Evolutionary conservation across 2,888 invertebrate species (phyloP), one percentile per base, ranked within the genome.

Genomic region (Ormyrus labotus): DNA sequence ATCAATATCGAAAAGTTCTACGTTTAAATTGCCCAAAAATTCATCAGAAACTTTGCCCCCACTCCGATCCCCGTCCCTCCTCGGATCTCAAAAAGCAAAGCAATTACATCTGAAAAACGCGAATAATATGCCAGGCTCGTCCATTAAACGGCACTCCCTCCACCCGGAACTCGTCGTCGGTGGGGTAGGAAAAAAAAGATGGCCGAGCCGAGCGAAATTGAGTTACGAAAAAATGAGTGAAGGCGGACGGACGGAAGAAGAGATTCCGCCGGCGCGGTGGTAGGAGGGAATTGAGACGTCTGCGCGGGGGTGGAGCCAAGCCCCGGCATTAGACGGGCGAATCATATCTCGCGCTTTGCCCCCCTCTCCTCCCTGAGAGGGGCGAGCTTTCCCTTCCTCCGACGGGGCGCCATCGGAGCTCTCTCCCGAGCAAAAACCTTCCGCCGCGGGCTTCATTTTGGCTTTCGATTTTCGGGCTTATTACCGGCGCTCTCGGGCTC

Each of bases 251-350:
- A 51, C 11, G 13, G 57, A 13, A 5, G 48, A 13, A 58, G 67
- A 53, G 53, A 8, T 13, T 19, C 6, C 9, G 65, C 53, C 10
- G 10, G 45, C 34, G 6, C 13, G 45, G 8, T 3, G 55, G 64
- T 72, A 72, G 71, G 81, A 73, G 68, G 81, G 73, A 76, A 81
- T 81, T 79, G 81, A 79, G 81, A 79, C 76, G 78, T 81, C 50
- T n/a, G n/a, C 45, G 19, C 48, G 60, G 9, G 72, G 78, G 81
- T 72, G 78, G 81, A 81, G 81, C 71, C 64, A 51, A 11, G 47
- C 6, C 55, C 70, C 19, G 60, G 51, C 13, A 64, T 74, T 19
- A 68, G 68, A 50, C 72, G n/a, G 70, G 34, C 81, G 71, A 75
- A 78, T 71, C 81, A 78, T 73, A 81, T 50, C 71, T 71, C 68